Evolutionary conservation across 2,888 invertebrate species (phyloP), one percentile per base, ranked within the genome.

Genomic region (Tryphoninae sp.): DNA sequence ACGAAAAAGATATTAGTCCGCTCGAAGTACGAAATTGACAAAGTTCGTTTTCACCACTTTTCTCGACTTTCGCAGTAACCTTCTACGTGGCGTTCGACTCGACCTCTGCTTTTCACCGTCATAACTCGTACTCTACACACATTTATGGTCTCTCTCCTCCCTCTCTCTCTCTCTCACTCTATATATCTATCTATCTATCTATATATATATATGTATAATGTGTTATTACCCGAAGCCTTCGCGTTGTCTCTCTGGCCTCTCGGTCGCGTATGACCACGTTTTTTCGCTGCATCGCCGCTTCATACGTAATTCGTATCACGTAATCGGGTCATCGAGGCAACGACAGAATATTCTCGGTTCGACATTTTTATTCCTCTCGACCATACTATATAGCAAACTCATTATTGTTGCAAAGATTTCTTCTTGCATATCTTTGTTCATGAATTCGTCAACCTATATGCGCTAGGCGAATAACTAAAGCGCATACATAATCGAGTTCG

Each of bases 11-110:
- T 82, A 76, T 76, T 65, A 67, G 58, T 53, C 61, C 62, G 51
- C 55, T 59, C 58, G 68, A 80, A 80, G 77, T 75, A 79, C 75
- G 59, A 84, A 84, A 85, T 85, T 82, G 82, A 83, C 84, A 82
- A 84, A 84, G 82, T 85, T 84, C 75, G 42, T 78, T 53, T 45
- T 55, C 58, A 40, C 72, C 72, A 78, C 78, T 78, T 72, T 78
- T 78, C 23, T 72, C 40, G 64, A 42, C 72, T 42, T 64, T 51
- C 72, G 33, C 40, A 51, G 55, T 6, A 33, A 65, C 65, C 64
- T 80, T 55, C 49, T 67, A 65, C 80, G 80, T 73, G 78, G 72
- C 61, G 67, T 53, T 68, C 72, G 26, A 11, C 19, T 49, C 58
- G 72, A 78, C 61, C 23, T 13, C n/a, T 33, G 9, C 22, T 61